Evolutionary conservation across 2,888 invertebrate species (phyloP), one percentile per base, ranked within the genome.

Genomic region (Polymixis lichenea): DNA sequence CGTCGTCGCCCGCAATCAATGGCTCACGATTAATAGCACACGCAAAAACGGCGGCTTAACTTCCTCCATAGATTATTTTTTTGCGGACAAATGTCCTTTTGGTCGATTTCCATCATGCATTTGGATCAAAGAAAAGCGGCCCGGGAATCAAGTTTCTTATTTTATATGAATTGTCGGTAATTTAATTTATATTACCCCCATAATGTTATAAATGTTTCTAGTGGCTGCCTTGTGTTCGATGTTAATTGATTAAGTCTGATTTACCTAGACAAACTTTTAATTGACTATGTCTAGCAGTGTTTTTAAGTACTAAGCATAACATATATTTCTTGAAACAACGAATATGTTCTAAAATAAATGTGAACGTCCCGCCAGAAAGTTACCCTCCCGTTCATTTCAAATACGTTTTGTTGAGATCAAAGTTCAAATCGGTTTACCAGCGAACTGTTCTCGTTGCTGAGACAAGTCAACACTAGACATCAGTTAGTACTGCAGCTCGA

Each of bases 351-450:
- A 46, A 82, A 82, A 71, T 83, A 78, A 85, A 87, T 78, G 82
- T 87, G 77, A 83, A 82, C 77, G 81, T 82, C 70, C 60, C 72
- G 71, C 78, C 77, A 71, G 75, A 80, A 82, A 38, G 56, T 85
- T 78, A 79, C 75, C 75, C 78, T 84, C 75, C 80, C 72, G 86
- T 88, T 90, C 82, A 82, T 80, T 83, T 87, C 80, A 82, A 86
- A 89, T 86, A 87, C 73, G 80, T 80, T 87, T 80, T 43, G 25
- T 75, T 77, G 77, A 83, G 87, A 90, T 88, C 89, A 88, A 88
- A 91, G 89, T 89, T 91, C 86, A 89, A 88, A 87, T 90, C 80
- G 83, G 82, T 82, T 82, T 75, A 87, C 80, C 74, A 71, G 75
- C 77, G 72, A 85, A 76, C 83, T 80, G 72, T 71, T 80, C 78